Percentiles rank a stretch among this genome's conserved stretches.
These are phyloP conservation scores for Dolichomitus sp. DNA, from an alignment of 2,888 invertebrate genomes.

Conservation along the genomic window DNA sequence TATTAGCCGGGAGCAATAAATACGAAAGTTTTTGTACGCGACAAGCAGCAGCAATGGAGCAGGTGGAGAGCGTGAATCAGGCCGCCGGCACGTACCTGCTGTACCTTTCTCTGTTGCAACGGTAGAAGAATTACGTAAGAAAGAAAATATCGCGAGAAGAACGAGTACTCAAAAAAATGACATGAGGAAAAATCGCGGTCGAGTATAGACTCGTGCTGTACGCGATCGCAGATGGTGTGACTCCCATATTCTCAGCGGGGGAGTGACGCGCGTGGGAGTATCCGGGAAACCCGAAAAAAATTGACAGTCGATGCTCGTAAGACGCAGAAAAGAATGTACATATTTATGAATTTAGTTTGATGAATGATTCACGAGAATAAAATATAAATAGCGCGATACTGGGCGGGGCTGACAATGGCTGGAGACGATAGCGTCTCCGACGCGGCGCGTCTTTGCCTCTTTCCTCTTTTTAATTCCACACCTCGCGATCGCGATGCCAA, in stretches of 20 bases:
- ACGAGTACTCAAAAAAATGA: too few species aligned
- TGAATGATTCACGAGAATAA: not conserved
- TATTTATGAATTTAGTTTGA: not conserved
- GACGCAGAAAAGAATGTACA: not conserved
- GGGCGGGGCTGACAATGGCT: conserved; percentile 83
- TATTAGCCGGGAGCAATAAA: too few species aligned
- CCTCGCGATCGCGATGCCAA: not conserved
- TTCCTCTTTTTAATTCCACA: not conserved
- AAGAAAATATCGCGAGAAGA: not conserved
- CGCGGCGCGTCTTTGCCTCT: conserved; percentile 70
- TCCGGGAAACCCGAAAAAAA: conserved; percentile 27
- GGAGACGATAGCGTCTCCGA: conserved; percentile 77
- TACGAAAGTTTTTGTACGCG: not conserved
- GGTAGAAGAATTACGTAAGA: conserved; percentile 4
- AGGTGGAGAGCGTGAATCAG: not conserved
- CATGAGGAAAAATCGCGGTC: not conserved
- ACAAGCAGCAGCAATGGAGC: not conserved
- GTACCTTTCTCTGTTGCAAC: conserved; percentile 33
- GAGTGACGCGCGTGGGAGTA: conserved; percentile 53
- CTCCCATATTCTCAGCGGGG: conserved; percentile 20
- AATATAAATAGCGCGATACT: conserved; percentile 22
- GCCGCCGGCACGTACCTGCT: not conserved
- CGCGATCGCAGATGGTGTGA: conserved; percentile 13
- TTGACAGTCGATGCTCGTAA: not conserved
- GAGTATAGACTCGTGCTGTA: not conserved